Base-by-base conservation (phyloP, 2,888 invertebrate genomes). In the Rhagonycha fulva region DNA sequence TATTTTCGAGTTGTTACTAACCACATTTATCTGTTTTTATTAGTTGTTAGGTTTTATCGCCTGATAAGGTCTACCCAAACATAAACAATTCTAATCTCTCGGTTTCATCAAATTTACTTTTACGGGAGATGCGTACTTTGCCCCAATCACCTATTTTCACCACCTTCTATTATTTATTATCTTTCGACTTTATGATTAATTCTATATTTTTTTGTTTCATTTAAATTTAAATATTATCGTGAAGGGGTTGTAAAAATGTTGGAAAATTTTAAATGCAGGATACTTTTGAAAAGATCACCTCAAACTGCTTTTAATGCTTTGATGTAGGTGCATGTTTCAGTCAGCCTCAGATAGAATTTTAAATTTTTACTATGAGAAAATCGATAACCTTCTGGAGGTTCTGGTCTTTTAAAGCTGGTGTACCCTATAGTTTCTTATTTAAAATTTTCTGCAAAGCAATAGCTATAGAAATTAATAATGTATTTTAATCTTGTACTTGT, bases 21-120 rank as follows among this genome's bases (percentile, higher is more conserved):
- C 68, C 26, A 23, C 28, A 60, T 26, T 72, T 68, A 61, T 68
- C 68, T 61, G 14, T 63, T 62, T 63, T 71, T 68, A 19, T 60
- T 72, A 68, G 67, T 61, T 68, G 62, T 47, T 28, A 9, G 66
- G 12, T 68, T 68, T 68, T 72, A 72, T 72, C 72, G 30, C 14
- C 23, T 11, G 66, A 67, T 67, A 72, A 68, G 24, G 67, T 62
- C 30, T 61, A 19, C 30, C 67, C n/a, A 68, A 68, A 61, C 28
- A 62, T 68, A 72, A 68, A 72, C 61, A 72, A 68, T 24, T 66
- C 63, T 66, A 66, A 66, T 66, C 63, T 66, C 24, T n/a, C 47
- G 47, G 47, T 47, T 47, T 47, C 47, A 47, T 47, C 47, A n/a
- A 47, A n/a, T 47, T 47, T 47, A n/a, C 47, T 47, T 47, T 47